Base-by-base conservation (phyloP, 2,888 invertebrate genomes). In the Lomographa bimaculata region DNA sequence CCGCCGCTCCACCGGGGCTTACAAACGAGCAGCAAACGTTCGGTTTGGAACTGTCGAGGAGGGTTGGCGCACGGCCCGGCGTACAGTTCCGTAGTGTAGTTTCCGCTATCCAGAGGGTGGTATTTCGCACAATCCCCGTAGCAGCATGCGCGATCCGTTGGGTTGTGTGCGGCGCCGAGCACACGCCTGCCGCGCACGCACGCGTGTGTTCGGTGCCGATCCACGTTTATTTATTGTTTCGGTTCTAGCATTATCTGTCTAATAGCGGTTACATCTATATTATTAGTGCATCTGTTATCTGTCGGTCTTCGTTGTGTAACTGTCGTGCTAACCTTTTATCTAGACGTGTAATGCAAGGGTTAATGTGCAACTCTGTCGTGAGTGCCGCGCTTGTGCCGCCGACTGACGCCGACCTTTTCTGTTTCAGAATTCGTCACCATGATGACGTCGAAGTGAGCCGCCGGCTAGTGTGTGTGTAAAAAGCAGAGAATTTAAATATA, bases 401-500 rank as follows among this genome's bases (percentile, higher is more conserved):
- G 9, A 47, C 61, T 78, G 61, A 78, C 64, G 46, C 24, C 1
- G 32, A 39, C 43, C 54, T 52, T 66, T 60, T 77, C 71, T 81
- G 84, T 79, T 95, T 17, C 94, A 97, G 97, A 97, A 94, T 97
- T 97, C 93, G 97, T 97, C 93, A 97, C 97, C 93, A 97, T 97
- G 97, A 97, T 97, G 97, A 97, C 97, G 93, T 97, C 97, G 93
- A 97, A 97, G 95, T 97, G 96, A 97, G 93, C 93, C 91, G 91
- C 91, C 93, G 92, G 91, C 92, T 82, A 87, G 87, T 84, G 87
- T 86, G 89, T 89, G 89, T 89, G 87, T 89, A 85, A 79, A 86
- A 87, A 89, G 85, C 87, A 85, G 89, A 91, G 90, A 89, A 89
- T 89, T 89, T 87, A 89, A 90, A 91, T 90, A 90, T 91, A 91